Percentiles rank a stretch among this genome's conserved stretches.
Evolutionary conservation across 2,797 vertebrate species (phyloP).

Genomic region (Rhinichthys osculus): DNA sequence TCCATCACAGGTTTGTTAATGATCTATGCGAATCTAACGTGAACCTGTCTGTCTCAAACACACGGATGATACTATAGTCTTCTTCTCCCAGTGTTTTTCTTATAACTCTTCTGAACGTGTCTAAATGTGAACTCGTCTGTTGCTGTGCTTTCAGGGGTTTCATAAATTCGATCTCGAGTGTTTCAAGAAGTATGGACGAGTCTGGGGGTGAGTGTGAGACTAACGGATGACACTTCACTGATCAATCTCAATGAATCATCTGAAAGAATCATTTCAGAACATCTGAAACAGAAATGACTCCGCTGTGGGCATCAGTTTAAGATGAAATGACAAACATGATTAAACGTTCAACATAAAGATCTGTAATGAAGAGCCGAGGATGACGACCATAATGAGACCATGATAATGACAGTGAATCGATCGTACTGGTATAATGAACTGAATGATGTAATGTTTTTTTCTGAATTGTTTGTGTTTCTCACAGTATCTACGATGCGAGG

Average conservation of each 20-base stretch:
- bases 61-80: neutral
- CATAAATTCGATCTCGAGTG: constrained; percentile 67
- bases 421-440: neutral
- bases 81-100: neutral
- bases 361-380: neutral
- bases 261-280: neutral
- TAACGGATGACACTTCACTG: neutral
- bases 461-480: constrained; percentile 19
- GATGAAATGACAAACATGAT: neutral
- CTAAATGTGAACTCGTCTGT: neutral
- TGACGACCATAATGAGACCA: neutral
- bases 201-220: constrained; percentile 76
- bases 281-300: neutral
- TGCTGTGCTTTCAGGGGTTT: constrained; percentile 67
- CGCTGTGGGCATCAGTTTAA: neutral
- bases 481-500: constrained; percentile 79
- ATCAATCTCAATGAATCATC: neutral
- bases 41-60: neutral
- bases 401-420: neutral
- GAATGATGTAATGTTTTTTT: neutral
- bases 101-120: neutral
- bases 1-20: neutral
- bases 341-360: neutral
- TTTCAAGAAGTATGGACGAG: constrained; percentile 75
- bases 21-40: neutral